Evolutionary conservation across 2,113 vertebrate species (phyloP), one percentile per base, ranked within the genome.

Genomic region (Burhinus oedicnemus): DNA sequence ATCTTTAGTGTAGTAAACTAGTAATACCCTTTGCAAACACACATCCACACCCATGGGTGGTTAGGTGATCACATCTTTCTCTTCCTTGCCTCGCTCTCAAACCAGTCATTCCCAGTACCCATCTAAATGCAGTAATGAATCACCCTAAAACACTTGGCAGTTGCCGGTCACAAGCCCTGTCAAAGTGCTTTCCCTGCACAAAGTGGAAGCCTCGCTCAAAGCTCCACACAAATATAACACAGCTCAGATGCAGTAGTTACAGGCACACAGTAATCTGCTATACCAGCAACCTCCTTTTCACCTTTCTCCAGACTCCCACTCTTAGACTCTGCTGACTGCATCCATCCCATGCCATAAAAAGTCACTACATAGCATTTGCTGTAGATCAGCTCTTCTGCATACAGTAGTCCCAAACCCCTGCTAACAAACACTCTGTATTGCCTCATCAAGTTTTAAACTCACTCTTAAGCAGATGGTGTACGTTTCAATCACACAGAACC

Each of bases 391-490:
- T 57, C 70, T 32, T 8, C 52, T 57, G 57, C 78, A 64, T 78
- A 77, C 83, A 65, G 57, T 5, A 82, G 72, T 29, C 57, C 57
- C 77, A 82, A 65, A 51, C 13, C 26, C 47, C 58, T 54, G 61
- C 47, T 47, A 61, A 57, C 11, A 25, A 92, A n/a, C 34, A 34
- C 14, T 15, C 8, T 1, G 15, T 13, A 49, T 15, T 75, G 68
- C 61, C 72, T 94, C 78, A 75, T 22, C n/a, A n/a, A 66, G 40
- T 52, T 82, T 72, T 71, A 84, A 72, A 36, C 34, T 89, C 65
- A 8, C 34, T 71, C 44, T 55, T 36, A 36, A 65, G 44, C 58
- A 76, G 65, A 72, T 29, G 62, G 34, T 23, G 6, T 11, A 25
- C 4, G 1, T 76, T 85, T 72, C 22, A 71, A n/a, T 44, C 85